These are phyloP conservation scores for Calosoma granatense DNA, from an alignment of 1,140 invertebrate species.

Conservation along the genomic window DNA sequence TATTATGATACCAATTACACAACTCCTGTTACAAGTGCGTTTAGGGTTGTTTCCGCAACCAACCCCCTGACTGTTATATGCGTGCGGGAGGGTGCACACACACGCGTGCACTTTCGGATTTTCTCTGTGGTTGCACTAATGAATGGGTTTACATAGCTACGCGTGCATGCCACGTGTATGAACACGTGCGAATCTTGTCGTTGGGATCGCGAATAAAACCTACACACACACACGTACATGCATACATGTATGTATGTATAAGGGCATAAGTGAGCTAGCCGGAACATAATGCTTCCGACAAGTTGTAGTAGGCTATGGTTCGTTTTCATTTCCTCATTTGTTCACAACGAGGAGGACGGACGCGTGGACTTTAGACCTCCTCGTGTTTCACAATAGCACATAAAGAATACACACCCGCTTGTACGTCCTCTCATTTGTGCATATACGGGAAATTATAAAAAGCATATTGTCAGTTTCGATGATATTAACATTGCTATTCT, in stretches of 20 bases:
- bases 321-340: not conserved
- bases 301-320: too few relatives aligned
- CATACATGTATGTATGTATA: not conserved
- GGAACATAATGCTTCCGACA: not conserved
- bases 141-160: constrained; percentile 32
- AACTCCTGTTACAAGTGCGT: not conserved
- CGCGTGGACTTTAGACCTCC: too few relatives aligned
- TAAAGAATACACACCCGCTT: too few relatives aligned
- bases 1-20: not conserved
- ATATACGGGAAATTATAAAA: too few relatives aligned
- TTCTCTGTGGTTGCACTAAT: constrained; percentile 34
- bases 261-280: too few relatives aligned
- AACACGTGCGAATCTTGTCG: not conserved
- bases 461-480: too few relatives aligned
- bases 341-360: too few relatives aligned
- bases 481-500: too few relatives aligned
- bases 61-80: not conserved
- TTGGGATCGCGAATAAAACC: constrained; percentile 23
- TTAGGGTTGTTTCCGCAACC: not conserved
- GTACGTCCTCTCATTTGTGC: too few relatives aligned
- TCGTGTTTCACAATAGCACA: too few relatives aligned
- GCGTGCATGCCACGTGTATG: constrained; percentile 29
- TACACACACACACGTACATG: constrained; percentile 13
- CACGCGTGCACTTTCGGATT: constrained; percentile 18
- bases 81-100: not conserved